A percentile compares a stretch with the other conserved stretches of the same genome.
Evolutionary conservation across 2,888 invertebrate genomes (phyloP).

Genomic region (Dicyrtoma fusca): DNA sequence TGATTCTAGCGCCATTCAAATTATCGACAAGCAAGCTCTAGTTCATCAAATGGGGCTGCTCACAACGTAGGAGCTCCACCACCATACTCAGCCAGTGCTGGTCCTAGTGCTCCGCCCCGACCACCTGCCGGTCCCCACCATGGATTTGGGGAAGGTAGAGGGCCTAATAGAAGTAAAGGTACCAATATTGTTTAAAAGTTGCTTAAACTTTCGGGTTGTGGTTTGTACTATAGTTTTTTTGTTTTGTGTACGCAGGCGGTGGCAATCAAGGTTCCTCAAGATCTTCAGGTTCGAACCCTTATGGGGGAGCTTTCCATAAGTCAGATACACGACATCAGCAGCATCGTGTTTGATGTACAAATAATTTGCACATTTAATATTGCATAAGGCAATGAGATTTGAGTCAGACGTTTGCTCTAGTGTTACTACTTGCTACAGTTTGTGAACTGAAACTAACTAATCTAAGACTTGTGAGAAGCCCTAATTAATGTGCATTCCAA

Average conservation of each 20-base stretch:
- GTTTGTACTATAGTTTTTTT: slow-evolving; percentile 1
- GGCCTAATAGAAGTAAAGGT: slow-evolving; percentile 60
- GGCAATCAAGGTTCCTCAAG: slow-evolving; percentile 46
- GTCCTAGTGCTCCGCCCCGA: slow-evolving; percentile 57
- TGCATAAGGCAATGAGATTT: neutral
- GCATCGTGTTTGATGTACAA: slow-evolving; percentile 55
- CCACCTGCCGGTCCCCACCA: slow-evolving; percentile 66
- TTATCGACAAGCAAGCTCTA: slow-evolving; percentile 54
- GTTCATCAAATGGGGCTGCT: slow-evolving; percentile 59
- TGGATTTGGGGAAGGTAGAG: slow-evolving; percentile 73
- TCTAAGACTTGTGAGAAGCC: neutral
- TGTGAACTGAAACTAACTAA: neutral
- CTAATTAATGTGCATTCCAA: slow-evolving; percentile 29
- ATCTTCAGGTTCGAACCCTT: slow-evolving; percentile 47
- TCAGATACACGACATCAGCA: slow-evolving; percentile 52
- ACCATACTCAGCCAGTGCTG: slow-evolving; percentile 57
- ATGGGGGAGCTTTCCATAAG: slow-evolving; percentile 54
- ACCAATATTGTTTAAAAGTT: neutral
- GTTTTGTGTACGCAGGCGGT: slow-evolving; percentile 7
- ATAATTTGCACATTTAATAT: neutral
- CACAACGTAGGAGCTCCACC: slow-evolving; percentile 59
- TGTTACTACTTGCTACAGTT: slow-evolving; percentile 14
- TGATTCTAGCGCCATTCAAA: slow-evolving; percentile 51
- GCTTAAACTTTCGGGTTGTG: neutral
- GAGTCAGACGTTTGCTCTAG: neutral